Base-by-base conservation (phyloP, 2,888 invertebrate genomes). In the Euzetes globulus region DNA sequence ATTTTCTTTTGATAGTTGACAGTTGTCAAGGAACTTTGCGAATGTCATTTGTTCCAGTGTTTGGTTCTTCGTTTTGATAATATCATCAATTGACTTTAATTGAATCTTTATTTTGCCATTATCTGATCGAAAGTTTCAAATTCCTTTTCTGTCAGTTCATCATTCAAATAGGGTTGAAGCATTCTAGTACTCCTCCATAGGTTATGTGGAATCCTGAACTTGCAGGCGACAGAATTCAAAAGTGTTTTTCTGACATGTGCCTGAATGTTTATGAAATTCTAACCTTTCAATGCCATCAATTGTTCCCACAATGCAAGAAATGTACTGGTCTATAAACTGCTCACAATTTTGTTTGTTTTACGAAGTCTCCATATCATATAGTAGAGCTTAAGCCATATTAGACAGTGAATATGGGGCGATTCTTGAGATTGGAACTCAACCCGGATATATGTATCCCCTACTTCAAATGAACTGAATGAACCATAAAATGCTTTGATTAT, bases 311-410 rank as follows among this genome's bases (percentile, higher is more conserved):
- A 1, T 27, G 11, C 27, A 58, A 1, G 29, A 15, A 17, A 58
- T 58, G 15, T 15, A 58, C 13, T 29, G 13, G 29, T 33, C 19
- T 1, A 37, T 37, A 19, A 65, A 65, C 1, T 65, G 1, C 6
- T n/a, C n/a, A n/a, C n/a, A n/a, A n/a, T n/a, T 50, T 13, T 50
- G 6, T 7, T 4, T 15, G n/a, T n/a, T 50, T 4, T 7, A 7
- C 17, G 4, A 7, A n/a, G 3, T 15, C 6, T n/a, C 13, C 50
- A n/a, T 13, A n/a, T 50, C 13, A n/a, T 65, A 65, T 37, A 37
- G 3, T 19, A 37, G 63, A 1, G 63, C 76, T 77, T 19, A 0
- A 77, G 22, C 78, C 78, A 79, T 9, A 79, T 50, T 0, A 78
- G 45, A 1, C 74, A 72, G 50, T 78, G 79, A 4, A 76, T 22